Conservation (phyloP, 53 echinoderm and acorn worm genomes). For the Echinarachnius parma region DNA sequence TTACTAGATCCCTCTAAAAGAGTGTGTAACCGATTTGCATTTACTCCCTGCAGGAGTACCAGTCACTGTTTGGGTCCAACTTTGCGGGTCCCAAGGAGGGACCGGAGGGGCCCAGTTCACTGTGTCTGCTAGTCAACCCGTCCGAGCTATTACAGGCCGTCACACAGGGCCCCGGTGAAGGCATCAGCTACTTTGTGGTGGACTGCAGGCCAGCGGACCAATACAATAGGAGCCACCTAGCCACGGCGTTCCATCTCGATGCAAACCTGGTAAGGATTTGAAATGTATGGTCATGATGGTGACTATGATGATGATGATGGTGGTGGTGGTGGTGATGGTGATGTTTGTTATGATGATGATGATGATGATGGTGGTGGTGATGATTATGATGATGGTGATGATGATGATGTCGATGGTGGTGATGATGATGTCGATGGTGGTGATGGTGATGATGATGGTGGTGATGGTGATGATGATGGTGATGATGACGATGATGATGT, state of each 20-base stretch:
- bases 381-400: neutral
- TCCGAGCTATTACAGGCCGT: constrained; percentile 94
- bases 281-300: too few relatives aligned
- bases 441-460: neutral
- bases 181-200: constrained; percentile 95
- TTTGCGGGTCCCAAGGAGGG: constrained; percentile 64
- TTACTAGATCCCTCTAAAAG: too few relatives aligned
- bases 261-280: constrained; percentile 75
- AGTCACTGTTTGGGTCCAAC: constrained; percentile 79
- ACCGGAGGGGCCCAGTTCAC: constrained; percentile 51
- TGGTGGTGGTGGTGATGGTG: neutral
- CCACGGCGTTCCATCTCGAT: constrained; percentile 95
- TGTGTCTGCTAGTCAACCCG: constrained; percentile 91
- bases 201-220: constrained; percentile 97
- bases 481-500: constrained; percentile 1
- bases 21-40: too few relatives aligned
- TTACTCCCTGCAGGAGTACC: constrained; percentile 83
- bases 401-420: neutral
- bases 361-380: neutral
- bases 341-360: neutral
- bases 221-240: constrained; percentile 92
- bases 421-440: neutral
- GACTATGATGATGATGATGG: too few relatives aligned
- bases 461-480: constrained; percentile 17
- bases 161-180: constrained; percentile 81